phyloP scores from a whole-genome alignment of 2,113 vertebrate genomes.

The Coracopsis vasa region DNA sequence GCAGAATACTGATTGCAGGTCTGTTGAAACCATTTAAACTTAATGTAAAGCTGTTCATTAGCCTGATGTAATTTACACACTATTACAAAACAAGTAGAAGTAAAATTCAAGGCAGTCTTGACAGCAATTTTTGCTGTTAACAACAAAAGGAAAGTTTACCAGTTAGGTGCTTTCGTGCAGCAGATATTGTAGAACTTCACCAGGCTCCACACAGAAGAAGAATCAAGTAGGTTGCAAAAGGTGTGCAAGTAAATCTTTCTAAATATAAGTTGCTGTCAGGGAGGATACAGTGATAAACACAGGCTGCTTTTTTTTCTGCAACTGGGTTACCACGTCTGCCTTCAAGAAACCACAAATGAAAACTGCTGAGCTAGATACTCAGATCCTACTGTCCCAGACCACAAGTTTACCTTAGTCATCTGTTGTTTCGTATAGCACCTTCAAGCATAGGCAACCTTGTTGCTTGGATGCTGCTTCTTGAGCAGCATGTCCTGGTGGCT shows the following conservation, averaged over 20 bases:
- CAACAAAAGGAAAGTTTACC: neutral
- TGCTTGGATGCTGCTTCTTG: neutral
- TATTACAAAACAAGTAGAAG: neutral
- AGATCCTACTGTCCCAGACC: neutral
- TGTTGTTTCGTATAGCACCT: neutral
- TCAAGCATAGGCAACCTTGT: neutral
- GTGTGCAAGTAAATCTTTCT: neutral
- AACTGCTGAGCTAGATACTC: neutral
- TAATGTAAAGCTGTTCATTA: neutral
- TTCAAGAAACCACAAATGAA: neutral
- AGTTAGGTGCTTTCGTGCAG: neutral
- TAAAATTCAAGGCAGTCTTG: neutral
- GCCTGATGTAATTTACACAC: neutral
- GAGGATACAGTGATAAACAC: neutral
- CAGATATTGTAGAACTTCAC: neutral
- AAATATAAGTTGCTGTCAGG: neutral
- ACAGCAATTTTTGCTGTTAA: neutral
- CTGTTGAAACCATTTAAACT: neutral
- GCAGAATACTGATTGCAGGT: neutral
- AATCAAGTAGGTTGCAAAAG: neutral
- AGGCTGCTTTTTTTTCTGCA: neutral
- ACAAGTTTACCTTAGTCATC: neutral
- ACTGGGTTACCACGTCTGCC: neutral
- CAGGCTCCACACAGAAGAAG: neutral
- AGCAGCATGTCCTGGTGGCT: neutral